Base-by-base conservation (phyloP, 2,797 vertebrate species). In the Crocidura indochinensis region DNA sequence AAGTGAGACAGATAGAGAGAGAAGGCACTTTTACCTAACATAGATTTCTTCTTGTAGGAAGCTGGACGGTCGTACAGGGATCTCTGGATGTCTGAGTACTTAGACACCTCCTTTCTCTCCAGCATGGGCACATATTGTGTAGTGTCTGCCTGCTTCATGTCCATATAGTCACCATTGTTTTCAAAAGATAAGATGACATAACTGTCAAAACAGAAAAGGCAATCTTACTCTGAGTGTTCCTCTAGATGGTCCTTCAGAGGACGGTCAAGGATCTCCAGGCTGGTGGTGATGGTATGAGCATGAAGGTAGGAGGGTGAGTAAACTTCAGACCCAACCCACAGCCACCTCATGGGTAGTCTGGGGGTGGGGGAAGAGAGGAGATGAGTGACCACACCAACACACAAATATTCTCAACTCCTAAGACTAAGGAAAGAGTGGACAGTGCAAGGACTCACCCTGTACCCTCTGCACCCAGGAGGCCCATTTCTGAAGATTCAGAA, bases 181-280 rank as follows among this genome's bases (percentile, higher is more conserved):
- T 99, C 99, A 88, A 99, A 99, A 15, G 99, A 99, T 90, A 99
- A 96, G 97, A 99, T 99, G 96, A 99, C 99, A 10, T 99, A 99
- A 94, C 99, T 99, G 97, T 69, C 96, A 62, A 81, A 74, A 93
- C 46, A 92, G 15, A 90, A 83, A 82, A 95, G 68, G 3, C 51
- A 24, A 14, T 46, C 51, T 95, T 26, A 88, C 7, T 46, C 64
- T 26, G 19, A 31, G 38, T 38, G 77, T 15, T 77, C 64, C 27
- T n/a, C 26, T 27, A 38, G 62, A 22, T 56, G 6, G 9, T 46
- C 77, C 46, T 0, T 27, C 24, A 24, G 26, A 2, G 1, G 46
- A 65, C 4, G 26, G 10, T 8, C 68, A 56, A 64, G 38, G 14
- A 15, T 56, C 65, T 22, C 19, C 9, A 22, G 5, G 15, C 38